These are phyloP conservation scores for Plectropomus leopardus DNA, from an alignment of 2,113 vertebrate species.

Conservation along the genomic window DNA sequence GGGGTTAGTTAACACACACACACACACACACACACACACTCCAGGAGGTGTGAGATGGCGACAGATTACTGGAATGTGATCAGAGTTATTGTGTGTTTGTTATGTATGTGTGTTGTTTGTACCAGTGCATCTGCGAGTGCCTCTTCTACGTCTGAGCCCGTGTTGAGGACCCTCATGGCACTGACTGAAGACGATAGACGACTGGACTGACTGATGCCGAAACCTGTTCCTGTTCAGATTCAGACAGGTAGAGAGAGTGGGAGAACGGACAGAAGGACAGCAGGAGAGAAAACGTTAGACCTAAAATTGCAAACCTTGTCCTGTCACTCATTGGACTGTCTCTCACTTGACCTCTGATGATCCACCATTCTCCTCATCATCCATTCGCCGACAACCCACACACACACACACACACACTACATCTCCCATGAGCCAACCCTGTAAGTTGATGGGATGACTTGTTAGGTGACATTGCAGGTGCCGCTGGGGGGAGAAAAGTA, in stretches of 20 bases:
- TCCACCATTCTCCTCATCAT: constrained; percentile 17
- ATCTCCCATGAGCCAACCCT: constrained; percentile 52
- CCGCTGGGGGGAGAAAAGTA: constrained; percentile 53
- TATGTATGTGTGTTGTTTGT: constrained; percentile 52
- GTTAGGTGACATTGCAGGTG: constrained; percentile 68
- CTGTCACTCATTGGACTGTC: neutral
- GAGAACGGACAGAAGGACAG: constrained; percentile 4
- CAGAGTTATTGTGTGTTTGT: neutral
- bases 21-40: constrained; percentile 44
- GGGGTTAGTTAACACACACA: constrained; percentile 73
- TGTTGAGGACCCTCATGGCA: constrained; percentile 96
- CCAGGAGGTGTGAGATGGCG: constrained; percentile 34
- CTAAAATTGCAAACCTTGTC: neutral
- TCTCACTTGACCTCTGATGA: constrained; percentile 8
- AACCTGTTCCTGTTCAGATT: constrained; percentile 86
- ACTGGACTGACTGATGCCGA: constrained; percentile 94
- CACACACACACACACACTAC: constrained; percentile 17
- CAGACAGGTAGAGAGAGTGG: constrained; percentile 11
- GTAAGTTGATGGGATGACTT: constrained; percentile 64
- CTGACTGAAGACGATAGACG: constrained; percentile 95
- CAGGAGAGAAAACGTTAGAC: neutral
- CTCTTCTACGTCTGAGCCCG: constrained; percentile 96
- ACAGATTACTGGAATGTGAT: constrained; percentile 25
- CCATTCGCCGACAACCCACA: constrained; percentile 14
- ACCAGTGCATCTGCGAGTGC: constrained; percentile 97